Conservation (phyloP, 2,888 invertebrate genomes). For the Pterostichus madidus region DNA sequence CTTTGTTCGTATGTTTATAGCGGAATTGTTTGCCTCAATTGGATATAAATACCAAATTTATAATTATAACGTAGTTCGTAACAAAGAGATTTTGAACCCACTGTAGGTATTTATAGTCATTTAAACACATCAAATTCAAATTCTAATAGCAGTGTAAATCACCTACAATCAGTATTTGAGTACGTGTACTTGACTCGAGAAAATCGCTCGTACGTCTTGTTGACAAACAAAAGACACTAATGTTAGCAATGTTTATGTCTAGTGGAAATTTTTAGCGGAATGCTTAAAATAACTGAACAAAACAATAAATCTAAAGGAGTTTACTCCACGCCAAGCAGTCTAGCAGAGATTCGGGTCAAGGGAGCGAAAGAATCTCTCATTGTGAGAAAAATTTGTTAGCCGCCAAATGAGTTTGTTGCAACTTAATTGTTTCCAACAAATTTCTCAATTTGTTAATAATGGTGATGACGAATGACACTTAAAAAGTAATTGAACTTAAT, state of each 20-base stretch:
- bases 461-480: constrained; percentile 43
- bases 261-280: constrained; percentile 41
- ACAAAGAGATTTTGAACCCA: constrained; percentile 20
- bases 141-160: background rate
- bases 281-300: constrained; percentile 48
- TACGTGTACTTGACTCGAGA: background rate
- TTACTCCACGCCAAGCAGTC: constrained; percentile 61
- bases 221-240: constrained; percentile 49
- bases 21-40: constrained; percentile 2
- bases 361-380: constrained; percentile 42
- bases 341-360: constrained; percentile 63
- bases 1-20: background rate
- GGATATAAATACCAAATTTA: constrained; percentile 5
- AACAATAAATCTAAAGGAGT: constrained; percentile 59
- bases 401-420: constrained; percentile 39
- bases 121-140: background rate
- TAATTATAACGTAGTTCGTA: background rate
- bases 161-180: background rate
- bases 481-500: constrained; percentile 53
- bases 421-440: constrained; percentile 45
- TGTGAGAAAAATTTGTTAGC: constrained; percentile 55
- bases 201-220: constrained; percentile 8
- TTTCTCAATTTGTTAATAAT: constrained; percentile 52
- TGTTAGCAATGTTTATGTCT: constrained; percentile 33
- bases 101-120: background rate